phyloP scores from a whole-genome alignment of 1,140 invertebrate genomes.

The Drosophila oshimai region DNA sequence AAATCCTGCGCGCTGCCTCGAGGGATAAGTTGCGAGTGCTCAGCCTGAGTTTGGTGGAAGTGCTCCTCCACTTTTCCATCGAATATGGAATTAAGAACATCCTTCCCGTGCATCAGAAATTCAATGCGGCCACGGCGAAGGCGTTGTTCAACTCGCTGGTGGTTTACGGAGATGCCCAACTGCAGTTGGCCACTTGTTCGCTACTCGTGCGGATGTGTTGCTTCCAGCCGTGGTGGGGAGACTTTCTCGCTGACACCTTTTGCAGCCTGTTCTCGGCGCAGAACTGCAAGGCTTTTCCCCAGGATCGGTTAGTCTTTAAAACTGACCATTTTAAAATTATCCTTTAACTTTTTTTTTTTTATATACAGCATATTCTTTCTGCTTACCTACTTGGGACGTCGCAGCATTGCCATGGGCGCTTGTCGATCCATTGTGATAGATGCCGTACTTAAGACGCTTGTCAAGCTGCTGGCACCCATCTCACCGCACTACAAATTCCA shows the following conservation, averaged over 20 bases:
- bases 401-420: slow-evolving; percentile 87
- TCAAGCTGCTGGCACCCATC: slow-evolving; percentile 84
- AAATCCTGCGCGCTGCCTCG: slow-evolving; percentile 85
- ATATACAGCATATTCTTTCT: slow-evolving; percentile 91
- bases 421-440: slow-evolving; percentile 87
- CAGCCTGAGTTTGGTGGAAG: slow-evolving; percentile 90
- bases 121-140: slow-evolving; percentile 86
- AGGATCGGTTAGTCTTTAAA: slow-evolving; percentile 88
- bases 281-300: slow-evolving; percentile 90
- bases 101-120: slow-evolving; percentile 84
- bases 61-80: slow-evolving; percentile 88
- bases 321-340: not conserved
- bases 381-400: slow-evolving; percentile 92
- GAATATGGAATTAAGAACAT: slow-evolving; percentile 85
- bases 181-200: slow-evolving; percentile 85
- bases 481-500: slow-evolving; percentile 80
- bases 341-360: slow-evolving; percentile 28
- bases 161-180: slow-evolving; percentile 77
- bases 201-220: slow-evolving; percentile 90
- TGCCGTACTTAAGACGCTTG: slow-evolving; percentile 85
- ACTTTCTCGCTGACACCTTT: slow-evolving; percentile 92
- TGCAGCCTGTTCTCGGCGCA: slow-evolving; percentile 90
- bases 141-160: slow-evolving; percentile 86
- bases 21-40: slow-evolving; percentile 91
- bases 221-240: slow-evolving; percentile 93